Conservation (phyloP, 2,888 invertebrate genomes). For the Salpingus planirostris region DNA sequence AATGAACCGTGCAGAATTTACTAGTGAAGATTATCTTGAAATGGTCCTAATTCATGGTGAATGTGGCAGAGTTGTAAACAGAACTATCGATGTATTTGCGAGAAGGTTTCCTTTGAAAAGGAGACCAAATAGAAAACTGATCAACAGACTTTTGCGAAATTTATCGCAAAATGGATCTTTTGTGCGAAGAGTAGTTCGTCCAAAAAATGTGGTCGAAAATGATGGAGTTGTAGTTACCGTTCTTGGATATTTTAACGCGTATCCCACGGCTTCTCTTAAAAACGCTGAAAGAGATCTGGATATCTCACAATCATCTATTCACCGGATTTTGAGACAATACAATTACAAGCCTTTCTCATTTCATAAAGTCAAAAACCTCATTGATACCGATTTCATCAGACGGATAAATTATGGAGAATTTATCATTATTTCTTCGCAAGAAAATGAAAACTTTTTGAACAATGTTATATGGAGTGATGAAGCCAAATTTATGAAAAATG, state of each 20-base stretch:
- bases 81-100: background rate
- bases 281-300: background rate
- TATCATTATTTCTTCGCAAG: no score
- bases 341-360: no score
- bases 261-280: background rate
- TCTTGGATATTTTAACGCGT: background rate
- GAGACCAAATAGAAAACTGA: background rate
- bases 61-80: background rate
- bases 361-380: no score
- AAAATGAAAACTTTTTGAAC: background rate
- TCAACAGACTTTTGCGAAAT: background rate
- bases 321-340: background rate
- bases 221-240: background rate
- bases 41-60: background rate
- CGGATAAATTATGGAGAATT: no score
- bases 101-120: background rate
- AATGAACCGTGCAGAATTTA: background rate
- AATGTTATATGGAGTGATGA: background rate
- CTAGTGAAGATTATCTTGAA: background rate
- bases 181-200: background rate
- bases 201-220: background rate
- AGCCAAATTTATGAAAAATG: background rate
- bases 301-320: background rate
- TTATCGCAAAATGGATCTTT: background rate
- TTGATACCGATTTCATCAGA: no score